Conservation (phyloP, 2,888 invertebrate genomes). For the Sceliomorpha sp. region DNA sequence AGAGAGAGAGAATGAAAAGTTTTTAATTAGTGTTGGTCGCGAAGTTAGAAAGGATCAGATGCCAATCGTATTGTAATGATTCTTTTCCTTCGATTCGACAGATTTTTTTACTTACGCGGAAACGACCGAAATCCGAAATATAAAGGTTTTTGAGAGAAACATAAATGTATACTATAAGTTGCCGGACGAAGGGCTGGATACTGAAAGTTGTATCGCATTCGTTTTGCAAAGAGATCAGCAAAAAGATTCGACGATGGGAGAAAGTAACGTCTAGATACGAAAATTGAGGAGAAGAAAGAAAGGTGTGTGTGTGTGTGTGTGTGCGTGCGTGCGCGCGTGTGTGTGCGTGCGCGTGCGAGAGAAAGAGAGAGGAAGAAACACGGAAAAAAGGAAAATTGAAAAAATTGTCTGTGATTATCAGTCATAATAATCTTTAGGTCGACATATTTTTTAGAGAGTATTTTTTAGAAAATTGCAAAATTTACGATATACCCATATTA, state of each 20-base stretch:
- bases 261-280: conserved; percentile 8
- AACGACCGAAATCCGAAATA: conserved; percentile 51
- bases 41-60: conserved; percentile 14
- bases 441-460: conserved; percentile 79
- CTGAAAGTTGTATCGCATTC: conserved; percentile 64
- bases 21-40: conserved; percentile 5
- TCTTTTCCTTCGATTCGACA: neutral
- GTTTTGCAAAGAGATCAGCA: conserved; percentile 33
- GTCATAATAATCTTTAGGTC: conserved; percentile 80
- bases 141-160: conserved; percentile 59
- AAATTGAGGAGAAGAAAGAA: neutral
- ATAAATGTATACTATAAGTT: conserved; percentile 64
- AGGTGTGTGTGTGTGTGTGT: too few relatives aligned
- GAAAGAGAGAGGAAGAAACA: conserved; percentile 49
- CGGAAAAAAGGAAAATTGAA: conserved; percentile 62
- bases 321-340: conserved; percentile 25
- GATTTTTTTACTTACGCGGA: neutral
- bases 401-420: conserved; percentile 80
- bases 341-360: conserved; percentile 26
- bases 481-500: conserved; percentile 78
- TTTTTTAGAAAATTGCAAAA: conserved; percentile 80
- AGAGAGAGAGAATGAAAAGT: too few relatives aligned
- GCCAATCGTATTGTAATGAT: neutral
- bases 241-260: conserved; percentile 5
- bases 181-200: conserved; percentile 67